Evolutionary conservation across 2,888 invertebrate species (phyloP).

Genomic region (Agrotis ipsilon): DNA sequence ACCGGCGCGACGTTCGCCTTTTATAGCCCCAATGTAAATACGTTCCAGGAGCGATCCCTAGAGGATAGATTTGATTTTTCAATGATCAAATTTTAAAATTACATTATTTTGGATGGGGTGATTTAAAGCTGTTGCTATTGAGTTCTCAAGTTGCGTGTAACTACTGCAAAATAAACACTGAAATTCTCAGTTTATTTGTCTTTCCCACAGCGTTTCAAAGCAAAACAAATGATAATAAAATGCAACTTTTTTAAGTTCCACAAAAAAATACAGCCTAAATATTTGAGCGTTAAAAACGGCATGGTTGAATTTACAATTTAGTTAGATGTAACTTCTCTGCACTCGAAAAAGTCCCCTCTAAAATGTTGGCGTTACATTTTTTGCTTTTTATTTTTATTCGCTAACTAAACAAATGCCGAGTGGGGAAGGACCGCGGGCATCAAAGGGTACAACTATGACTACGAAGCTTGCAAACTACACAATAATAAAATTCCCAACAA

Average conservation of each 20-base stretch:
- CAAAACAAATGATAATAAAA: conserved; percentile 51
- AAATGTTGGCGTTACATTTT: conserved; percentile 37
- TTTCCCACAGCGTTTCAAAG: conserved; percentile 28
- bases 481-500: not conserved
- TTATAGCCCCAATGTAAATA: conserved; percentile 75
- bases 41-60: conserved; percentile 53
- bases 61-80: conserved; percentile 63
- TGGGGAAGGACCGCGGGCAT: conserved; percentile 12
- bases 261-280: conserved; percentile 35
- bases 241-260: conserved; percentile 32
- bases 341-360: conserved; percentile 46
- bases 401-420: conserved; percentile 49
- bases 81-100: conserved; percentile 61
- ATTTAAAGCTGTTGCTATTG: conserved; percentile 7
- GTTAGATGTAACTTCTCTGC: conserved; percentile 52
- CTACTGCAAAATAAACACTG: not conserved
- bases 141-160: not conserved
- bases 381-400: conserved; percentile 48
- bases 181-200: not conserved
- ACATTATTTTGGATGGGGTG: conserved; percentile 46
- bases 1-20: conserved; percentile 67
- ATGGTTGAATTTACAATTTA: conserved; percentile 48
- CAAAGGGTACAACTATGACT: conserved; percentile 29
- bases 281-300: conserved; percentile 53
- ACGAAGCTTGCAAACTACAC: not conserved